Conservation (phyloP, 2,113 vertebrate genomes). For the Limanda limanda region DNA sequence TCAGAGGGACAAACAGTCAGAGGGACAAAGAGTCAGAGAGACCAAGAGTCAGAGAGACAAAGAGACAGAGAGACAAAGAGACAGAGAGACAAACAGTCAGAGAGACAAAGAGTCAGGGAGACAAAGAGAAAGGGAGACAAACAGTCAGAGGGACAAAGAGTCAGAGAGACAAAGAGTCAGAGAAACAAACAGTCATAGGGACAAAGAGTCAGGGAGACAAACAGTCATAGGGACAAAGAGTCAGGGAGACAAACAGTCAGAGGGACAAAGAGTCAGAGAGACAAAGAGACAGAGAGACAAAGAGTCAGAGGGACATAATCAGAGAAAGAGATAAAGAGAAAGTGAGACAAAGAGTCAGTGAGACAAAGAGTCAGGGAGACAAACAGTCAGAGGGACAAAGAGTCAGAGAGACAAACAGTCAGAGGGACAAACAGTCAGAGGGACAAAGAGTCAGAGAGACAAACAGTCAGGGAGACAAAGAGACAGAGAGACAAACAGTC, state of each 20-base stretch:
- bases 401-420: too few species aligned
- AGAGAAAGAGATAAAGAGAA: not conserved
- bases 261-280: not conserved
- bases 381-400: too few species aligned
- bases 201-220: too few species aligned
- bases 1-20: too few species aligned
- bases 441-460: not conserved
- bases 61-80: not conserved
- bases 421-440: not conserved
- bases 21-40: too few species aligned
- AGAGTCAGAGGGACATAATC: too few species aligned
- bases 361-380: not conserved
- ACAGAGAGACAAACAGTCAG: too few species aligned
- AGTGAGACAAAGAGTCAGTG: not conserved
- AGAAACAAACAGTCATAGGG: not conserved
- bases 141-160: not conserved
- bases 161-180: too few species aligned
- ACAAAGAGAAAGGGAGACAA: too few species aligned
- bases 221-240: too few species aligned
- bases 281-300: not conserved
- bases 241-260: not conserved
- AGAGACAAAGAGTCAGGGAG: not conserved
- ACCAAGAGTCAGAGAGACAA: too few species aligned
- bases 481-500: not conserved
- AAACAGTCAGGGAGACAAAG: too few species aligned